phyloP scores from a whole-genome alignment of 2,797 vertebrate species.

The Oreonectes daqikongensis region DNA sequence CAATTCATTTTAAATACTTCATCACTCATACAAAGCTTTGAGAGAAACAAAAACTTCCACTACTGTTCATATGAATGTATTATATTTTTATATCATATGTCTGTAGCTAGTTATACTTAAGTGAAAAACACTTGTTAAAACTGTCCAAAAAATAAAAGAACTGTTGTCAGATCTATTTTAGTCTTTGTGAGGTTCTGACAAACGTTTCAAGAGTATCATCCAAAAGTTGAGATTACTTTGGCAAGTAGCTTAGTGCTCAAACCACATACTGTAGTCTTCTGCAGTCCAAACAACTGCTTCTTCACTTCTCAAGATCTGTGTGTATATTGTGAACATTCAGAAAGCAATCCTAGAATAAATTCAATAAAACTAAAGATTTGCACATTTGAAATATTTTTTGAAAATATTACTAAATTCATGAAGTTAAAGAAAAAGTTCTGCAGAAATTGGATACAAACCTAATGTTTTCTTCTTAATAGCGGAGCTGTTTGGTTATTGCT shows the following conservation, averaged over 20 bases:
- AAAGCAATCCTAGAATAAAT: neutral
- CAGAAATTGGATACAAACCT: neutral
- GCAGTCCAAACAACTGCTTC: neutral
- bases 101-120: too few relatives aligned
- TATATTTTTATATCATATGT: too few relatives aligned
- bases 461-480: neutral
- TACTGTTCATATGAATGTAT: too few relatives aligned
- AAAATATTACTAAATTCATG: neutral
- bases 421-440: neutral
- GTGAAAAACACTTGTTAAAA: too few relatives aligned
- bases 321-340: neutral
- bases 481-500: neutral
- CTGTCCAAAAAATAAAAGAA: neutral
- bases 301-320: neutral
- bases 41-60: too few relatives aligned
- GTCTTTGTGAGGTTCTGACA: neutral
- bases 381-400: neutral
- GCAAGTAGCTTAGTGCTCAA: neutral
- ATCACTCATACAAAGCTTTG: neutral
- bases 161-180: neutral
- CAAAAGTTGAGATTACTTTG: conserved; percentile 4
- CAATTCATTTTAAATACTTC: neutral
- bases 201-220: neutral
- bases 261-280: neutral
- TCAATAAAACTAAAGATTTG: neutral